Base-by-base conservation (phyloP, 1,140 invertebrate species). In the Olivierus martensii region DNA sequence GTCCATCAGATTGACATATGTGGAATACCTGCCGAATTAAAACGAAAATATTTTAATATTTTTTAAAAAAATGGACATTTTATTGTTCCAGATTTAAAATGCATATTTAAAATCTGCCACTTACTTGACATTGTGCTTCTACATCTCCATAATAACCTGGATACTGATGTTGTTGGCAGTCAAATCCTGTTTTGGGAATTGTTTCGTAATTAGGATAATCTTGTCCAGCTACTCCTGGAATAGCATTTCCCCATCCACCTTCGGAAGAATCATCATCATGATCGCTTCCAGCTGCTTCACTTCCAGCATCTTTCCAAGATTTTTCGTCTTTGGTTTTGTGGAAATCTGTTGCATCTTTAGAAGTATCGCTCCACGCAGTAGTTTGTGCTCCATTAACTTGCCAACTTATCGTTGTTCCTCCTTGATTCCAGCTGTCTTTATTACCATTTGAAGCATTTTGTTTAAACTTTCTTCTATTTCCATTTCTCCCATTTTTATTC, bases 61-160 rank as follows among this genome's bases (percentile, higher is more conserved):
- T 19, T 35, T 55, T 1, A 1, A 38, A 28, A 44, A 9, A 5
- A n/a, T n/a, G 38, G 7, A 18, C 14, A 35, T n/a, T 39, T 39
- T 12, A 42, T 15, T 11, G 38, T 53, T 12, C 17, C 19, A 56
- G 14, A 36, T 35, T 17, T 46, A 19, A 28, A 28, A 12, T 10
- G 18, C 15, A 35, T 11, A 14, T 42, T 43, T 11, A 34, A 43
- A 2, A 43, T 51, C 61, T n/a, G n/a, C n/a, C n/a, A n/a, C n/a
- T 52, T 61, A 74, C 72, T 65, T 74, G 72, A 59, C 72, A 74
- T 54, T 63, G 59, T 42, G 72, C 61, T 38, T 71, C 68, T 7
- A 62, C 55, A 58, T 74, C 72, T 14, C 67, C 71, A 59, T 72
- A 74, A 49, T 74, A 73, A 22, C 72, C 72, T 2, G 71, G 67